These are phyloP conservation scores for Sphaeridia pumilis DNA, from an alignment of 2,888 invertebrate genomes.

Conservation along the genomic window DNA sequence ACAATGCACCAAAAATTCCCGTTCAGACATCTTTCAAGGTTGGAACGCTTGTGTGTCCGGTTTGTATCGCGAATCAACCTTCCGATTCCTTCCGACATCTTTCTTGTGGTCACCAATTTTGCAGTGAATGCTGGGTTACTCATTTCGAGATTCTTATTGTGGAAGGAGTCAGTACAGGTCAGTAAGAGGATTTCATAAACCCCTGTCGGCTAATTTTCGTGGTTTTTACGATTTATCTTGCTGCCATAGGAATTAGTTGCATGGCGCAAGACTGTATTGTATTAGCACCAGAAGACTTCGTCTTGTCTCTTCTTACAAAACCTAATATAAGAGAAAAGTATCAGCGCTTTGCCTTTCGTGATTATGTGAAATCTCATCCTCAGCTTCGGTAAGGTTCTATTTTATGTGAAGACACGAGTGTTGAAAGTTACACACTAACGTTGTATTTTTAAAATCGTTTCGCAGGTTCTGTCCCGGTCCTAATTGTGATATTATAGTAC, in stretches of 20 bases:
- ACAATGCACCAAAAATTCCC: constrained; percentile 28
- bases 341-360: constrained; percentile 89
- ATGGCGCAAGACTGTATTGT: constrained; percentile 93
- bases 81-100: constrained; percentile 64
- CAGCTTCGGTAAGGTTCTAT: constrained; percentile 50
- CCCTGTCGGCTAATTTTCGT: no score
- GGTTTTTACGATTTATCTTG: no score
- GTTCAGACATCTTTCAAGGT: constrained; percentile 21
- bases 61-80: constrained; percentile 59
- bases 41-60: constrained; percentile 50
- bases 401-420: no score
- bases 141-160: constrained; percentile 93
- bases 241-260: constrained; percentile 85
- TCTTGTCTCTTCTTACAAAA: constrained; percentile 68
- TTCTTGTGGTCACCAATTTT: constrained; percentile 85
- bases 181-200: no score
- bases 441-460: background rate
- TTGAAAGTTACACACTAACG: no score
- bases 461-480: constrained; percentile 84
- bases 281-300: constrained; percentile 92
- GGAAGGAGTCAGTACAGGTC: constrained; percentile 62
- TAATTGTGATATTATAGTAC: constrained; percentile 81
- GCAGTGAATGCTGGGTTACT: constrained; percentile 90
- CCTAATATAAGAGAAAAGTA: constrained; percentile 79
- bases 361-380: constrained; percentile 89